Percentiles rank a stretch among this genome's conserved stretches.
Evolutionary conservation across 2,888 invertebrate genomes (phyloP).

Genomic region (Nephrotoma flavescens): DNA sequence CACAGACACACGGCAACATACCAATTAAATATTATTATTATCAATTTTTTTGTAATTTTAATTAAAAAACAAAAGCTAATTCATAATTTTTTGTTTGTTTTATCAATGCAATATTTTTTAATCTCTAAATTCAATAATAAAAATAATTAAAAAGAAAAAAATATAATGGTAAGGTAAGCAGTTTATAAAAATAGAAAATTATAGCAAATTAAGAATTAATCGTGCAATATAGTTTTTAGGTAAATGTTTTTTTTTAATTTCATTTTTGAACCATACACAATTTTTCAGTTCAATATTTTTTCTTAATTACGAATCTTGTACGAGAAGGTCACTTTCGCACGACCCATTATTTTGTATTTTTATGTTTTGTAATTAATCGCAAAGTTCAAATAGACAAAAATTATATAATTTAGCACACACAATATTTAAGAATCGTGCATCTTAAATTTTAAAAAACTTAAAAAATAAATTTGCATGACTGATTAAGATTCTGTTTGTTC

Average conservation of each 20-base stretch:
- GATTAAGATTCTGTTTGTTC: background rate
- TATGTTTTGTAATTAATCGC: background rate
- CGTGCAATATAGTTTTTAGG: background rate
- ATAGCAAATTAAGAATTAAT: background rate
- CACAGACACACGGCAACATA: background rate
- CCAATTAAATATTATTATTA: background rate
- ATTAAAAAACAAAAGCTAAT: background rate
- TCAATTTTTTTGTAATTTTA: background rate
- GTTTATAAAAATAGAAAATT: background rate
- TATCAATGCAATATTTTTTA: background rate
- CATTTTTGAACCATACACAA: background rate
- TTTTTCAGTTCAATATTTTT: background rate
- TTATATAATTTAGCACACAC: background rate
- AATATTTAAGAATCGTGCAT: background rate
- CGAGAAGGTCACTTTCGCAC: background rate
- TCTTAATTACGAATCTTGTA: background rate
- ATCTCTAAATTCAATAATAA: background rate
- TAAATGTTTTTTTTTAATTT: background rate
- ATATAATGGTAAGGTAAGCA: background rate
- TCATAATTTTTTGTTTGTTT: background rate
- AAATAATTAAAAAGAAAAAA: background rate
- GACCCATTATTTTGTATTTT: background rate
- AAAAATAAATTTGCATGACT: background rate
- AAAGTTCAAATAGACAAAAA: background rate
- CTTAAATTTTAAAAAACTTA: background rate